Evolutionary conservation across 2,113 vertebrate species (phyloP).

Genomic region (Plotosus lineatus): DNA sequence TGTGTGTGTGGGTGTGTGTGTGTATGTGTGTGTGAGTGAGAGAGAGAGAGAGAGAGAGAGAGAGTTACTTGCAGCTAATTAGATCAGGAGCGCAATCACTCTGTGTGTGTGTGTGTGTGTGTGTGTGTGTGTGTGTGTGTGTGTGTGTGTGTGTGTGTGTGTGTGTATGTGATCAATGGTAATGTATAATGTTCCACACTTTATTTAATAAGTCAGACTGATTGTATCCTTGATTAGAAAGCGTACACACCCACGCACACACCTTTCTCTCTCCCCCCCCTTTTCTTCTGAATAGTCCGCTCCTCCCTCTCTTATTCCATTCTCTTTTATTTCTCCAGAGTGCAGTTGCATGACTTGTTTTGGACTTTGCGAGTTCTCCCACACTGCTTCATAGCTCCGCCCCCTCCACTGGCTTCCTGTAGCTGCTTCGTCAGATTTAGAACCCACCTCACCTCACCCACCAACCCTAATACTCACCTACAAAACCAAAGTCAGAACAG

Average conservation of each 20-base stretch:
- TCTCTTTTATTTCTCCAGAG: neutral
- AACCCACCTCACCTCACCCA: too few species aligned
- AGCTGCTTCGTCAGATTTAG: too few species aligned
- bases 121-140: neutral
- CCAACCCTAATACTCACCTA: too few species aligned
- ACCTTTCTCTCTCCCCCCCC: neutral
- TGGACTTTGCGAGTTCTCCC: too few species aligned
- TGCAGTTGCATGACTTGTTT: too few species aligned
- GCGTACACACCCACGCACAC: neutral
- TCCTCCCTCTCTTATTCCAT: neutral
- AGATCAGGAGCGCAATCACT: constrained; percentile 28
- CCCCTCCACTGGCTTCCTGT: too few species aligned
- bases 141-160: neutral
- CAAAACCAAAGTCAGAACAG: too few species aligned
- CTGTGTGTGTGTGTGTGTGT: neutral
- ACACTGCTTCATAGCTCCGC: too few species aligned
- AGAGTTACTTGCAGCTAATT: constrained; percentile 40
- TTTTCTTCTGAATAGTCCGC: too few species aligned
- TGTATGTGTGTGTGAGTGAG: neutral
- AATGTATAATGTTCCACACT: constrained; percentile 37
- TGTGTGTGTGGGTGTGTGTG: neutral
- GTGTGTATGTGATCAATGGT: constrained; percentile 33
- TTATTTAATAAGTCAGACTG: constrained; percentile 41
- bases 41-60: neutral
- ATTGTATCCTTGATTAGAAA: constrained; percentile 40